Evolutionary conservation across 2,797 vertebrate species (phyloP).

Genomic region (Saxicola maurus): DNA sequence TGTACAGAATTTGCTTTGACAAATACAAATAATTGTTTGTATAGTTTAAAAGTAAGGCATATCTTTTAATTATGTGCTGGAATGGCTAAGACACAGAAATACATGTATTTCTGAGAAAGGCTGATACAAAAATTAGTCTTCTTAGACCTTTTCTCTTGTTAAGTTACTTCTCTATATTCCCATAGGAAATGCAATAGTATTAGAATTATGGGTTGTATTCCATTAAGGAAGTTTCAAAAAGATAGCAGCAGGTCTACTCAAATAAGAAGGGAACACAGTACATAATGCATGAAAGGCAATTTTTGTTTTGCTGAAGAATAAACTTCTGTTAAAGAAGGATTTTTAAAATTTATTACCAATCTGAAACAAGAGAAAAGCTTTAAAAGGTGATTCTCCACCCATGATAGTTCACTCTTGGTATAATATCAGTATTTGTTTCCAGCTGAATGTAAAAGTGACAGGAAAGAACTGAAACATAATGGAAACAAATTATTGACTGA

Average conservation of each 20-base stretch:
- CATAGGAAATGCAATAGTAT: not conserved
- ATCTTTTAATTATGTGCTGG: not conserved
- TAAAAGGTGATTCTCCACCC: not conserved
- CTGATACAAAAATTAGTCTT: not conserved
- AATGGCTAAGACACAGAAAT: not conserved
- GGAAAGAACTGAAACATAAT: not conserved
- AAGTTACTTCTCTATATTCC: not conserved
- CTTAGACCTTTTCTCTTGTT: not conserved
- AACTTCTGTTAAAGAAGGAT: not conserved
- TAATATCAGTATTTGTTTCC: slow-evolving; percentile 1
- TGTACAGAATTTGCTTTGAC: not conserved
- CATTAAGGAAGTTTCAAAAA: not conserved
- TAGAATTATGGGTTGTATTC: not conserved
- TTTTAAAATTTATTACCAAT: not conserved
- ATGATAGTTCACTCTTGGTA: not conserved
- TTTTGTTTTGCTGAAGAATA: not conserved
- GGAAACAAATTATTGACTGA: not conserved
- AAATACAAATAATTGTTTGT: not conserved
- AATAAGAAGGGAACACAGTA: not conserved
- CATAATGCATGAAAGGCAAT: not conserved
- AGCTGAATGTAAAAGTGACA: not conserved
- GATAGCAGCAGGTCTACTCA: not conserved
- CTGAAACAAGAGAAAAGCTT: not conserved
- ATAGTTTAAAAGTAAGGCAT: not conserved
- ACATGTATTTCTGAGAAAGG: not conserved